These are phyloP conservation scores for Sebastes steindachneri DNA, from an alignment of 2,797 vertebrate genomes.

Conservation along the genomic window DNA sequence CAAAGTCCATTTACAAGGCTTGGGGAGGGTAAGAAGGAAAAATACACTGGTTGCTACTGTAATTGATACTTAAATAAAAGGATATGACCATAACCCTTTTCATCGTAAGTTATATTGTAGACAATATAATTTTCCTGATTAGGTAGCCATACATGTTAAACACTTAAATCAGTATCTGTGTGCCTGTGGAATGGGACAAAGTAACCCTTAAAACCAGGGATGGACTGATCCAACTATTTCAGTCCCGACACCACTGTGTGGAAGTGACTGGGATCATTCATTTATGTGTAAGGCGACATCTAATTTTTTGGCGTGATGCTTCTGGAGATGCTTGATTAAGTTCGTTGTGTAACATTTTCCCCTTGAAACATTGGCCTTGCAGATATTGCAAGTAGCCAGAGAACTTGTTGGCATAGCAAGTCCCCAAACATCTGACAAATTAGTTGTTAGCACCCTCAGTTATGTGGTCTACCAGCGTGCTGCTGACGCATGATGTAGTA, in stretches of 20 bases:
- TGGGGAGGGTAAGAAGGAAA: background rate
- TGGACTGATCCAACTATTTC: fast-evolving
- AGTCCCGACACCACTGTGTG: background rate
- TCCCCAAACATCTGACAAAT: background rate
- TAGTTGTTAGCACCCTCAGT: background rate
- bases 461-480: too few species aligned
- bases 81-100: background rate
- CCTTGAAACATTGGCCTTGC: background rate
- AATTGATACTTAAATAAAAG: background rate
- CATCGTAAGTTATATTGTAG: background rate
- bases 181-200: background rate
- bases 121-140: background rate
- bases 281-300: too few species aligned
- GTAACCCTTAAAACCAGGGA: background rate
- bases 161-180: background rate
- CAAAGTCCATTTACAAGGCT: background rate
- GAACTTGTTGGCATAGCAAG: too few species aligned
- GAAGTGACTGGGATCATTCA: too few species aligned
- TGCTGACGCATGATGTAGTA: too few species aligned
- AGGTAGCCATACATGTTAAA: background rate
- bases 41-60: background rate
- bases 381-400: background rate
- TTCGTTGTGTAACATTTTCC: fast-evolving
- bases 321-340: too few species aligned
- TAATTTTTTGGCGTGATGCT: too few species aligned